phyloP scores from a whole-genome alignment of 2,888 invertebrate genomes.

The Lissonota sp. region DNA sequence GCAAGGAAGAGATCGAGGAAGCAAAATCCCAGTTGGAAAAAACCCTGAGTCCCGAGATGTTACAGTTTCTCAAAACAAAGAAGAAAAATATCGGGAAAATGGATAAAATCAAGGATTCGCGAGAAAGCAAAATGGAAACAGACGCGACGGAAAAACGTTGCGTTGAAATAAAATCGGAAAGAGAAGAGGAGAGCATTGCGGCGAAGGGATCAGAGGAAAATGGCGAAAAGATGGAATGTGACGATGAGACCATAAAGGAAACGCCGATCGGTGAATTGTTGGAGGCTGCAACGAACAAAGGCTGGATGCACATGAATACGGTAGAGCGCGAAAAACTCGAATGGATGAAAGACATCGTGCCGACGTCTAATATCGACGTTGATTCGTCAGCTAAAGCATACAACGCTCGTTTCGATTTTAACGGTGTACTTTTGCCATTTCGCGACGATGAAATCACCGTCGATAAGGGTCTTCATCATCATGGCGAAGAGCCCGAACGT shows the following conservation, averaged over 20 bases:
- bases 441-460: slow-evolving; percentile 86
- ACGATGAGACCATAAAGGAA: slow-evolving; percentile 62
- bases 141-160: slow-evolving; percentile 20
- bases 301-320: slow-evolving; percentile 94
- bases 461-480: slow-evolving; percentile 92
- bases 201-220: slow-evolving; percentile 4
- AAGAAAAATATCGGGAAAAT: slow-evolving; percentile 73
- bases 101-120: background rate
- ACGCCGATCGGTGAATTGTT: slow-evolving; percentile 74
- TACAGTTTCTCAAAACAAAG: slow-evolving; percentile 87
- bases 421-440: slow-evolving; percentile 90
- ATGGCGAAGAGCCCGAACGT: slow-evolving; percentile 95
- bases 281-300: slow-evolving; percentile 85
- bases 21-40: slow-evolving; percentile 89
- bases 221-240: slow-evolving; percentile 65
- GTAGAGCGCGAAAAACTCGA: slow-evolving; percentile 94
- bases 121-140: slow-evolving; percentile 44
- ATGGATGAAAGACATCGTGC: slow-evolving; percentile 93
- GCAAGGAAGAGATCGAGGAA: slow-evolving; percentile 89
- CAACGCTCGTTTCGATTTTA: slow-evolving; percentile 93
- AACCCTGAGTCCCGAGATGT: slow-evolving; percentile 87
- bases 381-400: slow-evolving; percentile 86
- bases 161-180: slow-evolving; percentile 19
- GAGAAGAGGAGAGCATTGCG: too few species aligned
- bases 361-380: slow-evolving; percentile 82